These are phyloP conservation scores for Gallirallus australis DNA, from an alignment of 2,797 vertebrate species.

Conservation along the genomic window DNA sequence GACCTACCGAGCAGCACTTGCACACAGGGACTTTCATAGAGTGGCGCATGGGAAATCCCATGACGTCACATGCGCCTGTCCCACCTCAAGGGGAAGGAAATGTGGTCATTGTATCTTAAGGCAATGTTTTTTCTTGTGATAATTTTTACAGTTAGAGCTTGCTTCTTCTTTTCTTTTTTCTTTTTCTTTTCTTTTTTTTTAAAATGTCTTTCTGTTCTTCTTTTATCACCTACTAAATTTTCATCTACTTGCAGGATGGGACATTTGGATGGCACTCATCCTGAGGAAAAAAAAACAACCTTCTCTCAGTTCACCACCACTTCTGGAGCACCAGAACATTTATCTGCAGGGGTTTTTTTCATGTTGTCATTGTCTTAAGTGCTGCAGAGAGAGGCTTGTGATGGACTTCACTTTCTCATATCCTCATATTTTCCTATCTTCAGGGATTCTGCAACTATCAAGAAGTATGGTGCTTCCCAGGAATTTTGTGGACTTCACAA, in stretches of 20 bases:
- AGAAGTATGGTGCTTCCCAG: not conserved
- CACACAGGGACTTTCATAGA: not conserved
- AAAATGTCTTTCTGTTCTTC: not conserved
- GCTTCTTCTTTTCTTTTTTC: too few species aligned
- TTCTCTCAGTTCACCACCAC: not conserved
- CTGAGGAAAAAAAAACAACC: not conserved
- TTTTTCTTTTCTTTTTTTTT: not conserved
- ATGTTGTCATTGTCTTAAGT: not conserved
- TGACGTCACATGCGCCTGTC: accelerated
- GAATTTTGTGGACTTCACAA: not conserved
- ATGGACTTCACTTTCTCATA: not conserved
- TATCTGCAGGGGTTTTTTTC: not conserved
- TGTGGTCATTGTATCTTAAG: not conserved
- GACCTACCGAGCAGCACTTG: not conserved
- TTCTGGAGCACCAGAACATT: not conserved
- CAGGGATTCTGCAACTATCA: not conserved
- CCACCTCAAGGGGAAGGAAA: not conserved
- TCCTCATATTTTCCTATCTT: not conserved
- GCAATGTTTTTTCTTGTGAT: not conserved
- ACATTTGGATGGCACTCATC: not conserved
- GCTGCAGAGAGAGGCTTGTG: not conserved
- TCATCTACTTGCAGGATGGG: not conserved
- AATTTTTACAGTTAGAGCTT: not conserved
- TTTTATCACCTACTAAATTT: not conserved
- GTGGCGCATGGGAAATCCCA: not conserved